Evolutionary conservation across 2,797 vertebrate genomes (phyloP).

Genomic region (Sebastes oblongus): DNA sequence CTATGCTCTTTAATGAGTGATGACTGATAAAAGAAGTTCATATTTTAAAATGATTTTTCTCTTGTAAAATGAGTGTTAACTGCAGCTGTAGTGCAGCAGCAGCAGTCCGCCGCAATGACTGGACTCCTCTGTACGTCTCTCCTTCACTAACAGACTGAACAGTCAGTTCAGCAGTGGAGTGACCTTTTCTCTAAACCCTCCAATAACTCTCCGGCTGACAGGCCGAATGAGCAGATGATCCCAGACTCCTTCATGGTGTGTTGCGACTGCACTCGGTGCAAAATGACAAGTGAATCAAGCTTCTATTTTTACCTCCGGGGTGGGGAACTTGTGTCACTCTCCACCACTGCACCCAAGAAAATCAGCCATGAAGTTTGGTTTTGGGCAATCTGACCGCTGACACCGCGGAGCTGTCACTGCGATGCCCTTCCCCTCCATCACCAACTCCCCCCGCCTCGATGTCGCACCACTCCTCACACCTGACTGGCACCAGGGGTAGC

Average conservation of each 20-base stretch:
- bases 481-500: constrained; percentile 68
- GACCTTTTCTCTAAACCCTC: constrained; percentile 70
- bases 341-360: constrained; percentile 63
- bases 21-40: not conserved
- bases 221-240: constrained; percentile 56
- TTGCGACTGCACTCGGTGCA: constrained; percentile 61
- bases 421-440: constrained; percentile 76
- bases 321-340: constrained; percentile 64
- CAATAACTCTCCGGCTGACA: constrained; percentile 69
- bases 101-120: not conserved
- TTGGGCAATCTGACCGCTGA: constrained; percentile 82
- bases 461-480: constrained; percentile 72
- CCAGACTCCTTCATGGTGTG: constrained; percentile 64
- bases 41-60: not conserved
- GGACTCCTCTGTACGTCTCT: constrained; percentile 1
- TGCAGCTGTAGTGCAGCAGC: constrained; percentile 10
- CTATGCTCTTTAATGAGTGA: not conserved
- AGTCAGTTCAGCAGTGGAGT: constrained; percentile 60
- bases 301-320: constrained; percentile 62
- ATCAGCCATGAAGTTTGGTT: constrained; percentile 78
- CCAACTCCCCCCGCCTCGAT: constrained; percentile 34
- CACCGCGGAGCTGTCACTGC: constrained; percentile 79
- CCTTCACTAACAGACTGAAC: constrained; percentile 23
- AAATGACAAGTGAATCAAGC: constrained; percentile 73
- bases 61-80: not conserved